Evolutionary conservation across 2,888 invertebrate species (phyloP), one percentile per base, ranked within the genome.

Genomic region (Timandra comae): DNA sequence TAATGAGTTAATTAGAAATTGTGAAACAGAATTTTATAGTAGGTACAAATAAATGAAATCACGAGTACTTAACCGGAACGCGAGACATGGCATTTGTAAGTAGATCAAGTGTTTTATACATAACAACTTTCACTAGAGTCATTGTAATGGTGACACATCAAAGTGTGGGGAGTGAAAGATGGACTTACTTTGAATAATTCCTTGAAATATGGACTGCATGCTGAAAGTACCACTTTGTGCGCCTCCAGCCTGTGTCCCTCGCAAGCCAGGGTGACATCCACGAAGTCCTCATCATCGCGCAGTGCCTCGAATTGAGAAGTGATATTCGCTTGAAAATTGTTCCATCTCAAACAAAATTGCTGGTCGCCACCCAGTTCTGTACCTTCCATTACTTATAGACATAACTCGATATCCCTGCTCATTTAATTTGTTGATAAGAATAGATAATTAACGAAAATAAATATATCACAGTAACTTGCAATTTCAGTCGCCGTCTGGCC

Each of bases 281-380:
- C 93, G 86, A 94, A 93, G 85, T 93, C 93, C 88, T 94, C 93
- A 86, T 92, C 92, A 86, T 92, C 91, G 74, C 94, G 88, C 66
- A 94, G 88, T 67, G 92, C 90, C 86, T 93, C 93, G 87, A 94
- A 93, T 80, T 94, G 93, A 76, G 93, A 91, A 68, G 93, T 92
- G 78, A 94, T 92, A 86, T 94, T 94, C 55, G 93, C 92, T 88
- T 93, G 93, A 88, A 92, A 93, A 88, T 94, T 93, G 88, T 94
- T 94, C 94, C 94, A 94, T 87, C 93, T 90, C 84, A 94, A 89
- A 89, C 94, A 94, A 87, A 93, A 94, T 87, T 93, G 93, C 88
- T 94, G 94, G 86, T 92, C 92, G 77, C 89, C 89, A 76, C 84
- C 86, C 82, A 86, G 85, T 85, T 86, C 86, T 82, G 86, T 79